Evolutionary conservation across 2,797 vertebrate genomes (phyloP), one percentile per base, ranked within the genome.

Genomic region (Enteromius anoplus): DNA sequence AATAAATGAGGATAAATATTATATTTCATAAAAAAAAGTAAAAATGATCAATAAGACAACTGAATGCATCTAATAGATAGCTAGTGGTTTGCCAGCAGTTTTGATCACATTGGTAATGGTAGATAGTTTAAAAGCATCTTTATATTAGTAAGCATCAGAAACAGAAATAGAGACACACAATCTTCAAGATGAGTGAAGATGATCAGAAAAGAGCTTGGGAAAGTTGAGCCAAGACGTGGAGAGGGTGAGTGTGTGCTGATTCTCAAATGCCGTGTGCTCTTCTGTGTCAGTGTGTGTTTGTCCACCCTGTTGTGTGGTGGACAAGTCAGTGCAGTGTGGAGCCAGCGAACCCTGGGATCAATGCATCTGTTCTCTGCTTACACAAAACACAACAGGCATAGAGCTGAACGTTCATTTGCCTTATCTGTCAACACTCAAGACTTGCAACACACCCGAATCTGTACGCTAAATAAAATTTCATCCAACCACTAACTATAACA

Each of bases 301-400:
- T 66, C 75, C 75, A 75, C 81, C 85, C 83, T 87, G 82, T 84
- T 88, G 84, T 80, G 86, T 87, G 81, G 85, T 85, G 83, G 82
- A 65, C 86, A 85, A 81, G 85, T 79, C 82, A 81, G 82, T 73
- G 42, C 72, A 78, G 75, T 85, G 79, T 37, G 73, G 85, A 89
- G 90, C 87, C 89, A 91, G 87, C 82, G 81, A 88, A 89, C 89
- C 89, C 90, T 86, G 87, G 75, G 89, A 86, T 82, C 77, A 77
- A 85, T 85, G 88, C 88, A 85, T 89, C 88, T 88, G 88, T 86
- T 87, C 81, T 81, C 66, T 84, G 62, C 85, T 78, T 77, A 87
- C 83, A 73, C 70, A 68, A 42, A 71, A 82, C 70, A 68, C 62
- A 66, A 19, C 53, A 53, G 45, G 23, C 60, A 84, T 71, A 70